These are phyloP conservation scores for Horisme vitalbata DNA, from an alignment of 2,888 invertebrate genomes.

Conservation along the genomic window DNA sequence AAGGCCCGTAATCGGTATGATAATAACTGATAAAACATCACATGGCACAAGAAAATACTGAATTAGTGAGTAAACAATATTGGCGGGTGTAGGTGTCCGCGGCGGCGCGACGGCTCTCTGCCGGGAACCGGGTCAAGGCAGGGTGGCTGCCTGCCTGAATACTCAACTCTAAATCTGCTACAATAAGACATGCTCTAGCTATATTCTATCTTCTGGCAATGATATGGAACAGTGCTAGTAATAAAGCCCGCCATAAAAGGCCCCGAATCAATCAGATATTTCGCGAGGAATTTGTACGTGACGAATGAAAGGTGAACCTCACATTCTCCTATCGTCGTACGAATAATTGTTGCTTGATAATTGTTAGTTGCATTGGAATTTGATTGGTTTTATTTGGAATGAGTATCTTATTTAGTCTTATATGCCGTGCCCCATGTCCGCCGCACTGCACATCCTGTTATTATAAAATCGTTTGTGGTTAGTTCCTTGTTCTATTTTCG, in stretches of 20 bases:
- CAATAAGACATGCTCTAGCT: not conserved
- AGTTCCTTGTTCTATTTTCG: not conserved
- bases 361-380: constrained; percentile 3
- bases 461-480: too few species aligned
- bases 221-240: not conserved
- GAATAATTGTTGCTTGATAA: not conserved
- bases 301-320: constrained; percentile 1
- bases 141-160: constrained; percentile 14
- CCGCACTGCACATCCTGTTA: too few species aligned
- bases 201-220: not conserved
- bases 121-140: not conserved
- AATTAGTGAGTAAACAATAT: constrained; percentile 24
- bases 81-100: constrained; percentile 1
- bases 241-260: constrained; percentile 18
- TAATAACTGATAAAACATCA: too few species aligned
- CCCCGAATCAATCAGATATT: constrained; percentile 18
- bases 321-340: not conserved
- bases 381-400: not conserved
- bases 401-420: too few species aligned
- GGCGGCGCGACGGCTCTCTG: not conserved
- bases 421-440: too few species aligned
- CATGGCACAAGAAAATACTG: constrained; percentile 11
- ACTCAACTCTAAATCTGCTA: constrained; percentile 5
- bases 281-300: constrained; percentile 21
- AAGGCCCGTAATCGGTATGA: constrained; percentile 10